Evolutionary conservation across 2,113 vertebrate species (phyloP).

Genomic region (Hassar affinis): DNA sequence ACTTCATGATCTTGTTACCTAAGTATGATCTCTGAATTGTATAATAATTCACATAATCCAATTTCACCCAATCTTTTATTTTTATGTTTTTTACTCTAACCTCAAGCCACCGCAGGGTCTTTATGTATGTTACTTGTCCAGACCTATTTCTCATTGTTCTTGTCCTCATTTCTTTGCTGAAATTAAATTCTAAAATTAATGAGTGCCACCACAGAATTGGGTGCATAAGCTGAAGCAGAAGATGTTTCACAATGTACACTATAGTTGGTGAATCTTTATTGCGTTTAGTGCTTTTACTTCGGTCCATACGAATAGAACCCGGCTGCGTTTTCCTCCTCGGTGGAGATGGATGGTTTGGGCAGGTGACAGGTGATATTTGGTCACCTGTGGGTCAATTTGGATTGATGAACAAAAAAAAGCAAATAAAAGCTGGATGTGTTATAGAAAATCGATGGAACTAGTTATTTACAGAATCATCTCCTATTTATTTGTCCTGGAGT

Average conservation of each 20-base stretch:
- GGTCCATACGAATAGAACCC: background rate
- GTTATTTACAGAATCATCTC: background rate
- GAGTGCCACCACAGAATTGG: slow-evolving; percentile 54
- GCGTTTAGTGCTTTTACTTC: background rate
- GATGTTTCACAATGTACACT: slow-evolving; percentile 11
- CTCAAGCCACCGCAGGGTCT: slow-evolving; percentile 57
- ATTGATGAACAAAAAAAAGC: no score
- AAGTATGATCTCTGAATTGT: background rate
- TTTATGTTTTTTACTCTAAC: background rate
- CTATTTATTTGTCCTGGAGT: background rate
- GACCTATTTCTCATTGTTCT: slow-evolving; percentile 59
- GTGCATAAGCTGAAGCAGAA: slow-evolving; percentile 22
- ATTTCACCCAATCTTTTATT: no score
- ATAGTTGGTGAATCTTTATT: background rate
- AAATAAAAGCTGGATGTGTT: background rate
- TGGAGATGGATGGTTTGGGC: background rate
- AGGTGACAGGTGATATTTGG: background rate
- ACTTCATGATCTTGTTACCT: background rate
- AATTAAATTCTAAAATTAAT: slow-evolving; percentile 74
- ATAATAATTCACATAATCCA: background rate
- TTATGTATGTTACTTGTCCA: slow-evolving; percentile 59
- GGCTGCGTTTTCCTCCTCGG: background rate
- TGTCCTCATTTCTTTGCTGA: slow-evolving; percentile 69
- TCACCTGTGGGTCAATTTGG: no score
- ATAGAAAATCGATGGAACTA: background rate